phyloP scores from a whole-genome alignment of 2,888 invertebrate genomes.

The Ashinkailepas kermadecensis region DNA sequence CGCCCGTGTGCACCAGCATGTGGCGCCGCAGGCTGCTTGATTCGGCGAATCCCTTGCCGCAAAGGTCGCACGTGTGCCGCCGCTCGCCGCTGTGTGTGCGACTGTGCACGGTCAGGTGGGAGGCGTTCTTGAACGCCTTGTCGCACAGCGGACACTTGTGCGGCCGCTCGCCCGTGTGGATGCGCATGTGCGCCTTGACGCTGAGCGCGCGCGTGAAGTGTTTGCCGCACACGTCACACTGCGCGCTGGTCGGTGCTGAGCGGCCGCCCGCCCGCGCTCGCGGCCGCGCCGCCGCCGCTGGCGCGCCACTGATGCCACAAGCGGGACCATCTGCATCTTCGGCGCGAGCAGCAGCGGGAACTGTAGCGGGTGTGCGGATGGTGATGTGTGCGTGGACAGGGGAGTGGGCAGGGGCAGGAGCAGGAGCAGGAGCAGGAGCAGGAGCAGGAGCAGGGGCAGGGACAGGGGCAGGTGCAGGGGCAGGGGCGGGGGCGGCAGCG shows the following conservation, averaged over 20 bases:
- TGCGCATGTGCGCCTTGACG: constrained; percentile 22
- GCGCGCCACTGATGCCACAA: not conserved
- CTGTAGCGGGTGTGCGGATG: not conserved
- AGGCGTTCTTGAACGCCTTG: constrained; percentile 22
- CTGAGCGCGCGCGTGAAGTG: constrained; percentile 19
- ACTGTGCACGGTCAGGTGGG: constrained; percentile 15
- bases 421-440: too few relatives aligned
- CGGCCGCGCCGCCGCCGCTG: not conserved
- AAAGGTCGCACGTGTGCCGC: not conserved
- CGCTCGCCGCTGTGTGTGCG: constrained; percentile 15
- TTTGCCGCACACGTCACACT: constrained; percentile 10
- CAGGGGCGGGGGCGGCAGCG: not conserved
- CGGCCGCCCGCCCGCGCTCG: not conserved
- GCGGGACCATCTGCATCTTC: not conserved
- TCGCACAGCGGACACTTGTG: constrained; percentile 22
- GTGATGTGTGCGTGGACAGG: too few relatives aligned
- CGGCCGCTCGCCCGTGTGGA: constrained; percentile 20
- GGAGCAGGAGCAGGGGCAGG: not conserved
- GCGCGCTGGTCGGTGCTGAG: not conserved
- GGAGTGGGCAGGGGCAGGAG: not conserved
- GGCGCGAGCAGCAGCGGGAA: not conserved
- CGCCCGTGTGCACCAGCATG: constrained; percentile 22
- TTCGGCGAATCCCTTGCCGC: constrained; percentile 19
- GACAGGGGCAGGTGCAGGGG: not conserved
- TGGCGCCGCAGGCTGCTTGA: constrained; percentile 16